phyloP scores from a whole-genome alignment of 2,888 invertebrate species.

The Polyommatus iphigenia region DNA sequence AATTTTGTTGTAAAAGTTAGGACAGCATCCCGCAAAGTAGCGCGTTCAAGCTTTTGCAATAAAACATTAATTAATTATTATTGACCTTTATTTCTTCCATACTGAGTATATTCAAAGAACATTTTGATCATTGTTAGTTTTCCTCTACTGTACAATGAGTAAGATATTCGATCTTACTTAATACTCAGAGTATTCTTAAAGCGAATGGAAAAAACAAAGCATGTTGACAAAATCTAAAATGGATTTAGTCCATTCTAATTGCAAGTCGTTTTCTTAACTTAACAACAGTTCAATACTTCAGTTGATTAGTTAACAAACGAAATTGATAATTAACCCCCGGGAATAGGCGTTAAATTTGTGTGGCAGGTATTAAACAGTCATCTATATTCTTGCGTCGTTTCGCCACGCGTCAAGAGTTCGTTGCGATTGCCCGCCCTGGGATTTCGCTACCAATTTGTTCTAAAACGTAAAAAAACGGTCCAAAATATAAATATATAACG shows the following conservation, averaged over 20 bases:
- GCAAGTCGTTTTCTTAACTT: neutral
- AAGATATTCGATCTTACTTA: neutral
- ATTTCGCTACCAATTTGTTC: constrained; percentile 29
- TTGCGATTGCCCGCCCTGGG: constrained; percentile 37
- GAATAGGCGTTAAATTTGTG: constrained; percentile 16
- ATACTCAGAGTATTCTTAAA: neutral
- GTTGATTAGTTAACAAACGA: neutral
- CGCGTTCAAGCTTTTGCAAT: too few species aligned
- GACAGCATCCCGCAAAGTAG: too few species aligned
- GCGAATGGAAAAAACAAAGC: neutral
- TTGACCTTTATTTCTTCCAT: too few species aligned
- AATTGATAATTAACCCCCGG: constrained; percentile 23
- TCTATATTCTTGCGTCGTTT: constrained; percentile 39
- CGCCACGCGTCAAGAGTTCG: constrained; percentile 41
- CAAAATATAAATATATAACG: constrained; percentile 26
- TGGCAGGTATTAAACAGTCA: constrained; percentile 34
- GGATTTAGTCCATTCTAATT: neutral
- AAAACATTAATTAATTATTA: too few species aligned
- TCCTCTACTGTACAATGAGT: neutral
- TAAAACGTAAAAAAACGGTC: constrained; percentile 22
- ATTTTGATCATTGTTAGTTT: neutral
- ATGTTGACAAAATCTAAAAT: neutral
- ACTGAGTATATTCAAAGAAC: neutral
- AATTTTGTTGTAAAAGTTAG: too few species aligned
- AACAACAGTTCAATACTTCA: neutral